Evolutionary conservation across 2,888 invertebrate species (phyloP).

Genomic region (Elegia similella): DNA sequence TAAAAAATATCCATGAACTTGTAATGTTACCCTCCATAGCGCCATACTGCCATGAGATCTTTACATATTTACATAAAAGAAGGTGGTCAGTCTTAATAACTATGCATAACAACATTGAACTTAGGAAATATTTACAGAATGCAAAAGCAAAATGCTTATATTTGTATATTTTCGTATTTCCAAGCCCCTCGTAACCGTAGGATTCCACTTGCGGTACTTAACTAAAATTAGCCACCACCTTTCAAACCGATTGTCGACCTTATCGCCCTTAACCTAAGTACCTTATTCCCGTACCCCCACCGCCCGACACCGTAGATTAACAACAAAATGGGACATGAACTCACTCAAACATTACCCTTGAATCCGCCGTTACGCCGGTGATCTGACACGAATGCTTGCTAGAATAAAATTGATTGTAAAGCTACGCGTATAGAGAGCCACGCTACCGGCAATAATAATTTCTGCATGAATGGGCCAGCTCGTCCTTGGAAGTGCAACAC

Average conservation of each 20-base stretch:
- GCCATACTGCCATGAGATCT: not conserved
- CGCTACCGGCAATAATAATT: too few species aligned
- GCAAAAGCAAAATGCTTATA: constrained; percentile 10
- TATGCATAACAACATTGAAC: not conserved
- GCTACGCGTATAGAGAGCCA: constrained; percentile 45
- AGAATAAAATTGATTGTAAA: constrained; percentile 66
- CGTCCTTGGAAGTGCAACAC: too few species aligned
- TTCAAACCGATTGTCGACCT: constrained; percentile 23
- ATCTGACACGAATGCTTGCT: constrained; percentile 55
- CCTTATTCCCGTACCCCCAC: constrained; percentile 25
- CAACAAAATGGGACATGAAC: constrained; percentile 73
- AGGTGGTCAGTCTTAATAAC: not conserved
- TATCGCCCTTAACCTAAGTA: constrained; percentile 31
- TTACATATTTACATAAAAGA: not conserved
- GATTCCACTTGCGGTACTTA: constrained; percentile 2
- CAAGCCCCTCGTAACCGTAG: constrained; percentile 9
- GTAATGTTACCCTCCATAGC: too few species aligned
- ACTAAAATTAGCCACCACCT: constrained; percentile 33
- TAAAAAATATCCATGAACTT: too few species aligned
- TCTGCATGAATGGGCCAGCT: too few species aligned
- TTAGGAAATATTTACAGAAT: constrained; percentile 9
- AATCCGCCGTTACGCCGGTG: constrained; percentile 45
- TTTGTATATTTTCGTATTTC: not conserved
- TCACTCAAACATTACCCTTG: constrained; percentile 67
- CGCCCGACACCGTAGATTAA: constrained; percentile 58